phyloP scores from a whole-genome alignment of 2,797 vertebrate genomes.

The Lacerta agilis region DNA sequence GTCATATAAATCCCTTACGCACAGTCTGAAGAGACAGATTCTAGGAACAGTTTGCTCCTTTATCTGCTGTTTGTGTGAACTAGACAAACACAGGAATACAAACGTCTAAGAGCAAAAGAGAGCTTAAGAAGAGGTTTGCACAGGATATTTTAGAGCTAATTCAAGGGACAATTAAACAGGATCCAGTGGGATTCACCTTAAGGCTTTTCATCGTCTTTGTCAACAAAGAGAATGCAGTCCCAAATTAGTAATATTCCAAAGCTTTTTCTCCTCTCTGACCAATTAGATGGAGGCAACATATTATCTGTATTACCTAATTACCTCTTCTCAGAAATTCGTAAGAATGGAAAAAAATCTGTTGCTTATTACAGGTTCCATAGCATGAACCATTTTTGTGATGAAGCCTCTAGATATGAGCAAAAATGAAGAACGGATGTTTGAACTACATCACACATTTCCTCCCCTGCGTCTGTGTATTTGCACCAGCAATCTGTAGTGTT shows the following conservation, averaged over 20 bases:
- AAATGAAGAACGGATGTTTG: conserved; percentile 39
- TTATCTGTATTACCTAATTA: conserved; percentile 27
- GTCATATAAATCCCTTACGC: background rate
- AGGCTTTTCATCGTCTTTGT: background rate
- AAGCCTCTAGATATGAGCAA: conserved; percentile 31
- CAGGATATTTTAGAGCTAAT: background rate
- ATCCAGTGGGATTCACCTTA: background rate
- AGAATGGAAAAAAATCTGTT: conserved; percentile 18
- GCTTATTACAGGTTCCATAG: conserved; percentile 10
- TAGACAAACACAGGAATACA: background rate
- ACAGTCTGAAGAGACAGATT: background rate
- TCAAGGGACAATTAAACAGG: background rate
- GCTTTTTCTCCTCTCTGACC: background rate
- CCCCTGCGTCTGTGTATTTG: conserved; percentile 19
- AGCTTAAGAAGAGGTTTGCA: background rate
- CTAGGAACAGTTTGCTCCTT: background rate
- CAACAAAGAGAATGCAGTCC: background rate
- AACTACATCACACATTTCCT: conserved; percentile 25
- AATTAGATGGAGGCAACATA: conserved; percentile 38
- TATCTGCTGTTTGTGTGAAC: background rate
- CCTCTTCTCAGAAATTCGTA: conserved; percentile 22
- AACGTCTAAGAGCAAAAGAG: background rate
- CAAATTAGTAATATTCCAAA: background rate
- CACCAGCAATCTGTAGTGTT: conserved; percentile 29
- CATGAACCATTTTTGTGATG: conserved; percentile 30